These are phyloP conservation scores for Eudasyphora cyanicolor DNA, from an alignment of 2,888 invertebrate species.

Conservation along the genomic window DNA sequence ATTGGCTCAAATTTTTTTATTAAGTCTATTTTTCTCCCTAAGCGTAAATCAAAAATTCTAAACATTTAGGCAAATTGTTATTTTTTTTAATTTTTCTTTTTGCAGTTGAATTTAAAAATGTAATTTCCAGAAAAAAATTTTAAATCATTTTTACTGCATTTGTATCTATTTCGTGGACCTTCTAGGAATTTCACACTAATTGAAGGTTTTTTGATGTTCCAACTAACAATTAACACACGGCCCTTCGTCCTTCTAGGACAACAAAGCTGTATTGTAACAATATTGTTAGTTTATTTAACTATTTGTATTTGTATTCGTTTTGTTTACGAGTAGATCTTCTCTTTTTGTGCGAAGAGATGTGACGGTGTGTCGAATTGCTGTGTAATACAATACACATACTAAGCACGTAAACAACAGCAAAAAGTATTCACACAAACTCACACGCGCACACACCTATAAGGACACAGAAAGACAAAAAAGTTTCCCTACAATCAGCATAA, in stretches of 20 bases:
- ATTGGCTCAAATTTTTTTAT: too few species aligned
- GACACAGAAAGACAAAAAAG: neutral
- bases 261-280: constrained; percentile 42
- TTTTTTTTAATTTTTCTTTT: too few species aligned
- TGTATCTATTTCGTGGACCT: too few species aligned
- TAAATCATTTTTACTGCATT: too few species aligned
- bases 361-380: constrained; percentile 34
- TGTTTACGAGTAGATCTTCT: constrained; percentile 13
- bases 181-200: neutral
- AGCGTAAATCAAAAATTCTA: too few species aligned
- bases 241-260: neutral
- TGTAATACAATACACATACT: constrained; percentile 39
- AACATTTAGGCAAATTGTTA: too few species aligned
- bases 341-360: neutral
- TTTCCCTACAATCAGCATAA: constrained; percentile 3
- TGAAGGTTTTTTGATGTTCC: neutral
- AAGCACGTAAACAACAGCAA: neutral
- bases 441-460: neutral
- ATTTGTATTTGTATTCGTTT: constrained; percentile 51
- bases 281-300: constrained; percentile 56
- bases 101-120: too few species aligned
- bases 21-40: too few species aligned
- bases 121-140: too few species aligned
- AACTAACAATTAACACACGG: neutral
- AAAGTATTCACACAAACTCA: neutral